phyloP scores from a whole-genome alignment of 2,113 vertebrate genomes.

The Pseudonaja textilis region DNA sequence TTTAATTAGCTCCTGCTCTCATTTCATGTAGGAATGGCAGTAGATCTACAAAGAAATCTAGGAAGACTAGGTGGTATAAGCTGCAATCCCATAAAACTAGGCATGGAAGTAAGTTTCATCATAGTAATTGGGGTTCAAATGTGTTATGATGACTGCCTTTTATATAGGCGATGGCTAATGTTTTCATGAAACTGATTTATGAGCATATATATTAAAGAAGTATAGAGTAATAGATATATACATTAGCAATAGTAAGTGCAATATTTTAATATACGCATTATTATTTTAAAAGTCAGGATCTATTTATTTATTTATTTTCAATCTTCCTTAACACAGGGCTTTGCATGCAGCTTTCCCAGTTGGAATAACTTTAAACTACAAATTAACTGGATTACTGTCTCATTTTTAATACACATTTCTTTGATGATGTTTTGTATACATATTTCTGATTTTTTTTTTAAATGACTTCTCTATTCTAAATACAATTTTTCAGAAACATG shows the following conservation, averaged over 20 bases:
- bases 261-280: not conserved
- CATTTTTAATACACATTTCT: not conserved
- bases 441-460: not conserved
- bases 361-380: not conserved
- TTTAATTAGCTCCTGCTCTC: constrained; percentile 77
- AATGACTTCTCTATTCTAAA: not conserved
- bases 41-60: constrained; percentile 55
- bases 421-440: not conserved
- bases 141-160: not conserved
- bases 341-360: not conserved
- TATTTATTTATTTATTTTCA: not conserved
- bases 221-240: not conserved
- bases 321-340: not conserved
- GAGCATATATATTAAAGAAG: not conserved
- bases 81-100: not conserved
- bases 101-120: not conserved
- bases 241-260: not conserved
- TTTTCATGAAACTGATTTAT: not conserved
- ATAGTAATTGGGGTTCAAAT: not conserved
- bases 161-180: not conserved
- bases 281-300: not conserved
- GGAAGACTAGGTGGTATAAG: constrained; percentile 39
- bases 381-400: not conserved
- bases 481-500: not conserved
- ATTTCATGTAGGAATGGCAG: constrained; percentile 61